phyloP scores from a whole-genome alignment of 2,888 invertebrate species.

The Pachliopta kotzebuea region DNA sequence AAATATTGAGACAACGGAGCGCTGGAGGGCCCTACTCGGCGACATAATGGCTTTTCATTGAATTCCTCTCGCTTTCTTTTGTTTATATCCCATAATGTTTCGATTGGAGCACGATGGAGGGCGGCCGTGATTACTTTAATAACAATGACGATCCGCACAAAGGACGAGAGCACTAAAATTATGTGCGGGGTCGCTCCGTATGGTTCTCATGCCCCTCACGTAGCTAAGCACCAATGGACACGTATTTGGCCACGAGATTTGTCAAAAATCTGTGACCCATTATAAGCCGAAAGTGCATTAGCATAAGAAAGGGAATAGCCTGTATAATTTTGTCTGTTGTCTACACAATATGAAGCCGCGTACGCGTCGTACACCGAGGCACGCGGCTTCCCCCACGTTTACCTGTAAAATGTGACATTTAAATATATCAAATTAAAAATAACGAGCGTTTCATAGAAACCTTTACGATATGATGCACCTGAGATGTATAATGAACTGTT shows the following conservation, averaged over 20 bases:
- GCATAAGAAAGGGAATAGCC: conserved; percentile 37
- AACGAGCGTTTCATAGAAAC: conserved; percentile 68
- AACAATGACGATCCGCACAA: conserved; percentile 75
- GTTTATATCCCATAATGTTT: conserved; percentile 80
- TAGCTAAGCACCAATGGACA: conserved; percentile 41
- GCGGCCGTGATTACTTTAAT: conserved; percentile 78
- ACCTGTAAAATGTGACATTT: conserved; percentile 64
- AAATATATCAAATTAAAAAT: conserved; percentile 68
- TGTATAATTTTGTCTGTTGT: conserved; percentile 28
- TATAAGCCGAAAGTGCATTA: conserved; percentile 34
- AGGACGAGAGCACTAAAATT: conserved; percentile 72
- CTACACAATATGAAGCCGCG: conserved; percentile 28
- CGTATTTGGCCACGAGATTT: conserved; percentile 33
- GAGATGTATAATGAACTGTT: conserved; percentile 39
- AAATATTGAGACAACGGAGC: conserved; percentile 78
- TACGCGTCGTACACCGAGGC: conserved; percentile 38
- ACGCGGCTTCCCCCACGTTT: conserved; percentile 53
- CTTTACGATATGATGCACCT: conserved; percentile 52
- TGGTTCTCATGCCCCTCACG: conserved; percentile 75
- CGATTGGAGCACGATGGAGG: conserved; percentile 76
- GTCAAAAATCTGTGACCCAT: conserved; percentile 37
- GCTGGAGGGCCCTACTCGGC: conserved; percentile 67
- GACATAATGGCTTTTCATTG: conserved; percentile 79
- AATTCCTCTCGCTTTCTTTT: conserved; percentile 78
- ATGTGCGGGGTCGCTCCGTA: conserved; percentile 66